These are phyloP conservation scores for Baccha elongata DNA, from an alignment of 2,888 invertebrate species.

Conservation along the genomic window DNA sequence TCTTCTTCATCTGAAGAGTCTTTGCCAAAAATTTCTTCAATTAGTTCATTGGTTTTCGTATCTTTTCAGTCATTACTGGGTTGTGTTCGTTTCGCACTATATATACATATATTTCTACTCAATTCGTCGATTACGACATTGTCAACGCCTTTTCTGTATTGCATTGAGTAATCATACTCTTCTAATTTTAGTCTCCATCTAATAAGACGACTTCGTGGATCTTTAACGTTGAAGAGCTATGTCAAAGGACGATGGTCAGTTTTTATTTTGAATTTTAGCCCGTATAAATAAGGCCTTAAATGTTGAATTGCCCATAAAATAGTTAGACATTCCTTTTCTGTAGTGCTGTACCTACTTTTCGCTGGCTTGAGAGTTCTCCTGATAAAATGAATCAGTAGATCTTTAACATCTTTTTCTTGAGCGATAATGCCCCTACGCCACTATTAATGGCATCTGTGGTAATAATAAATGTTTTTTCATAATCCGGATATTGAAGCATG, in stretches of 20 bases:
- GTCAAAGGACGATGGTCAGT: conserved; percentile 8
- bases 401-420: conserved; percentile 17
- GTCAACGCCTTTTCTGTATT: not conserved
- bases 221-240: conserved; percentile 26
- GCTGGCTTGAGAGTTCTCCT: conserved; percentile 39
- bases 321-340: conserved; percentile 4
- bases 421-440: not conserved
- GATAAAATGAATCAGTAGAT: conserved; percentile 29
- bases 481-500: conserved; percentile 24
- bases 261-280: conserved; percentile 18
- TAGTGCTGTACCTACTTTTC: conserved; percentile 23
- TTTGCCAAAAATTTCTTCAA: not conserved
- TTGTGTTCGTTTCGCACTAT: not conserved
- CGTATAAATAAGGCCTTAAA: conserved; percentile 18
- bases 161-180: not conserved
- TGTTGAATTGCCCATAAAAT: conserved; percentile 25
- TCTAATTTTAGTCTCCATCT: conserved; percentile 1
- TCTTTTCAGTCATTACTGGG: not conserved
- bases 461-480: conserved; percentile 5
- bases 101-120: too few relatives aligned
- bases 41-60: not conserved
- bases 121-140: not conserved
- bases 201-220: conserved; percentile 2
- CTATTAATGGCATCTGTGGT: conserved; percentile 39
- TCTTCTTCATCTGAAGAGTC: conserved; percentile 2